Conservation (phyloP, 1,140 invertebrate species). For the Camponotus pennsylvanicus region DNA sequence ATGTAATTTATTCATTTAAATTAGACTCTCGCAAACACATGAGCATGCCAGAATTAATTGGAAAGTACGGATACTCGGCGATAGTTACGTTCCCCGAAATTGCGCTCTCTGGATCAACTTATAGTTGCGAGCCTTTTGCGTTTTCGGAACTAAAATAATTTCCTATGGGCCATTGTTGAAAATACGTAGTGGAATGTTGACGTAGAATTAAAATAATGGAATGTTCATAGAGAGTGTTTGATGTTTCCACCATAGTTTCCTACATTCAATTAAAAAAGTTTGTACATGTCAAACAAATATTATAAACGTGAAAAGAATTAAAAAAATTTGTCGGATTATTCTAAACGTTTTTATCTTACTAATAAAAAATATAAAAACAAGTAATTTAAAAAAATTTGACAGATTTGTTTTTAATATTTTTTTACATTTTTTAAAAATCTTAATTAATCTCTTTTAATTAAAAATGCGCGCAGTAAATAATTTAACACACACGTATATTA, state of each 20-base stretch:
- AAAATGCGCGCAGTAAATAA: background rate
- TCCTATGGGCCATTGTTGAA: conserved; percentile 32
- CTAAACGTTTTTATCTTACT: background rate
- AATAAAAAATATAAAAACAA: background rate
- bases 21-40: conserved; percentile 65
- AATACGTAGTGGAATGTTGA: background rate
- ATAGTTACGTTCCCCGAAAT: conserved; percentile 57
- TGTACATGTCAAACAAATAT: background rate
- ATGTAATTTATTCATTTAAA: conserved; percentile 77
- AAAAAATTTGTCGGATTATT: background rate
- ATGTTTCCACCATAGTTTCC: background rate
- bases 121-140: conserved; percentile 46
- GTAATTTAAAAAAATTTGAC: background rate
- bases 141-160: conserved; percentile 52
- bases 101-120: conserved; percentile 49
- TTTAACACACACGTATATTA: background rate
- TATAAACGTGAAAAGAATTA: background rate
- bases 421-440: background rate
- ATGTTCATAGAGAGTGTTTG: background rate
- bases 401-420: background rate
- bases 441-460: background rate
- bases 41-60: conserved; percentile 71
- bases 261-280: background rate
- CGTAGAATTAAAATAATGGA: conserved; percentile 21
- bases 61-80: conserved; percentile 61